Evolutionary conservation across 2,113 vertebrate species (phyloP).

Genomic region (Engraulis encrasicolus): DNA sequence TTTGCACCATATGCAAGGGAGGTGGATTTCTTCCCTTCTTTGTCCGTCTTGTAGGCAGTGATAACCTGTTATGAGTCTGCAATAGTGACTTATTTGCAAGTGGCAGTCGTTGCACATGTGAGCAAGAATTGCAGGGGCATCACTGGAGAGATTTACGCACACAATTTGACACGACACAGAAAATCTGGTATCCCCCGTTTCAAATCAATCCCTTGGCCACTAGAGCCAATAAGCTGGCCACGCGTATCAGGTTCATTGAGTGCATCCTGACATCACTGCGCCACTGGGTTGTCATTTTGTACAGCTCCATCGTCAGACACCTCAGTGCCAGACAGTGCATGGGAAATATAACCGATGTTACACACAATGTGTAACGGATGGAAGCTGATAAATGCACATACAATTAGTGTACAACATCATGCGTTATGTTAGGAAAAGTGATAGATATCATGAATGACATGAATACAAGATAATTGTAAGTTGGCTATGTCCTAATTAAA

Average conservation of each 20-base stretch:
- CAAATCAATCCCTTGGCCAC: not conserved
- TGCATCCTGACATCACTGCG: conserved; percentile 11
- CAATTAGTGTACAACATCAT: not conserved
- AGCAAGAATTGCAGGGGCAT: not conserved
- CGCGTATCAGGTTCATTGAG: conserved; percentile 7
- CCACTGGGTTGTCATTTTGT: conserved; percentile 11
- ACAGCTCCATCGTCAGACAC: not conserved
- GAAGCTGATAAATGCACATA: not conserved
- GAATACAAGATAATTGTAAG: not conserved
- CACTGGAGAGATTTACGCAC: not conserved
- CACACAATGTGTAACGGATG: no score
- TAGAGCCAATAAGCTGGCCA: conserved; percentile 13
- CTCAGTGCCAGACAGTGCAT: not conserved
- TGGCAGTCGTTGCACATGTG: not conserved
- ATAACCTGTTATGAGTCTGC: not conserved
- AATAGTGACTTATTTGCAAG: no score
- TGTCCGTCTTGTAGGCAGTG: not conserved
- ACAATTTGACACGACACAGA: conserved; percentile 3
- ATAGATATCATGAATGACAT: not conserved
- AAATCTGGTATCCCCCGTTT: not conserved
- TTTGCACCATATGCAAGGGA: no score
- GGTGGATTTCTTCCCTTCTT: not conserved
- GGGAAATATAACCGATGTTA: not conserved
- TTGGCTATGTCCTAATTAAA: no score
- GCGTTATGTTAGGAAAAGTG: not conserved